Evolutionary conservation across 2,797 vertebrate species (phyloP), one percentile per base, ranked within the genome.

Genomic region (Neosalanx taihuensis): DNA sequence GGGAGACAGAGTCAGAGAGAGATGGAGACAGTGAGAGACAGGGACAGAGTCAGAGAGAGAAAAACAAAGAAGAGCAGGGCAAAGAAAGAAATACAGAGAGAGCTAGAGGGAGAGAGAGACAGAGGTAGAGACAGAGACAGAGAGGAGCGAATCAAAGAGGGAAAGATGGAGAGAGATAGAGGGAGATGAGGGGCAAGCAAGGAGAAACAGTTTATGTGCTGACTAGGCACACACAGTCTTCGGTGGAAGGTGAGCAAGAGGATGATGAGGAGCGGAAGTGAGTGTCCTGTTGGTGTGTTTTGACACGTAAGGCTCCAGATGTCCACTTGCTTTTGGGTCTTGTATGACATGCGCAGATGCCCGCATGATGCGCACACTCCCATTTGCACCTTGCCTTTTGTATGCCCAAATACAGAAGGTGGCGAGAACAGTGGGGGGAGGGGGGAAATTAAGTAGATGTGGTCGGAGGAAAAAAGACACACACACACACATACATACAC

Each of bases 301-400:
- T 73, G 79, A 82, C 79, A 83, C 76, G 71, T 85, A 84, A 84
- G 74, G 72, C 78, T 84, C 84, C 86, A 89, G 79, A 84, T 86
- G 85, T 79, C 79, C 73, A 69, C 72, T 79, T 83, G 81, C 83
- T 76, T 78, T 61, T 59, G 64, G 78, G 63, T 41, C 6, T 70
- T 70, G 29, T 20, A 64, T 77, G 81, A 81, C 81, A 84, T 15
- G 20, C 5, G n/a, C 17, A 68, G 6, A 69, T 5, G 20, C 29
- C 37, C 20, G 4, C 51, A 53, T 41, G 37, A 84, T 18, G n/a
- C 2, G 33, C 17, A 68, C 17, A 69, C 9, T 15, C 17, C 33
- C 20, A 46, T 46, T 46, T 46, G 41, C 41, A 46, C 7, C 41
- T 46, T 9, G 13, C 41, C 13, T 46, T 41, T 46, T 46, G 41